A percentile compares a stretch with the other conserved stretches of the same genome.
Evolutionary conservation across 1,140 invertebrate genomes (phyloP).

Genomic region (Spodoptera frugiperda): DNA sequence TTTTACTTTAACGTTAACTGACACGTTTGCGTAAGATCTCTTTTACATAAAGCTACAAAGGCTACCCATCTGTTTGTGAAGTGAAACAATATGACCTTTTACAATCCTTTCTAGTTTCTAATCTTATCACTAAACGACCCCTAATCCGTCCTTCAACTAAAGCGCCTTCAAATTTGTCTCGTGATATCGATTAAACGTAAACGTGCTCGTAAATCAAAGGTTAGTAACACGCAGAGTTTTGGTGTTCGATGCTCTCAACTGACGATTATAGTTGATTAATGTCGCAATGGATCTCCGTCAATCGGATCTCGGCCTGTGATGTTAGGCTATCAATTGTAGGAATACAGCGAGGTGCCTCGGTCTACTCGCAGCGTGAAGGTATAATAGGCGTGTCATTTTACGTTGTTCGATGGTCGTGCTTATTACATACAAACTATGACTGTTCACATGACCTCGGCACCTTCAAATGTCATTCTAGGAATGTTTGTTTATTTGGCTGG

Average conservation of each 20-base stretch:
- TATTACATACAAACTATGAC: conserved; percentile 21
- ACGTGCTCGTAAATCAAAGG: conserved; percentile 36
- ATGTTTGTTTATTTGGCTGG: conserved; percentile 5
- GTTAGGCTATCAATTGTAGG: conserved; percentile 53
- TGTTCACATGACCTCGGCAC: conserved; percentile 52
- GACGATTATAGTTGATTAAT: conserved; percentile 55
- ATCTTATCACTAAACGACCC: conserved; percentile 37
- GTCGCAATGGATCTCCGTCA: conserved; percentile 58
- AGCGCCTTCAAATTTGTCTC: conserved; percentile 32
- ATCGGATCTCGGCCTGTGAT: conserved; percentile 45
- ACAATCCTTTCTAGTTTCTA: conserved; percentile 35
- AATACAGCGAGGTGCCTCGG: neutral
- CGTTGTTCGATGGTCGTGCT: conserved; percentile 27
- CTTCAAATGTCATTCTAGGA: conserved; percentile 23
- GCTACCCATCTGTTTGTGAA: conserved; percentile 19
- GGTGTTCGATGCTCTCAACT: conserved; percentile 34
- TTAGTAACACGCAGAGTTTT: conserved; percentile 29
- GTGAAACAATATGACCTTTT: conserved; percentile 21
- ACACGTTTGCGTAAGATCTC: conserved; percentile 31
- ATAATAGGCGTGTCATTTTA: conserved; percentile 42
- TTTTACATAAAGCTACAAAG: conserved; percentile 21
- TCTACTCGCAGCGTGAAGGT: conserved; percentile 32
- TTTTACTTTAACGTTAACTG: conserved; percentile 48
- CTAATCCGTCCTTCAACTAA: conserved; percentile 39
- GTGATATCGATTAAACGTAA: conserved; percentile 41